Conservation (phyloP, 2,888 invertebrate species). For the Sisyra terminalis region DNA sequence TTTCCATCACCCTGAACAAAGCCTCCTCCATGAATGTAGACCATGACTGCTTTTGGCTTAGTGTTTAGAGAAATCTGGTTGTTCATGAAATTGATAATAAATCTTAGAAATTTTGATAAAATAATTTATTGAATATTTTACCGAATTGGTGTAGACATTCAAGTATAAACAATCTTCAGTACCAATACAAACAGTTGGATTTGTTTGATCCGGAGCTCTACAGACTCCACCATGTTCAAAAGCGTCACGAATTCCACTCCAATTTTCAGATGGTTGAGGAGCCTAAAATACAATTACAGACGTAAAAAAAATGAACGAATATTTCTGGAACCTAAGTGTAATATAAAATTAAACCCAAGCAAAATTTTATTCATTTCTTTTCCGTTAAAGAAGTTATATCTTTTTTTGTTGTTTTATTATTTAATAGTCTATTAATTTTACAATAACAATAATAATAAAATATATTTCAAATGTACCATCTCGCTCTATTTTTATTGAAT, state of each 20-base stretch:
- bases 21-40: not conserved
- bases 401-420: too few relatives aligned
- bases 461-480: too few relatives aligned
- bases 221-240: not conserved
- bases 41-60: not conserved
- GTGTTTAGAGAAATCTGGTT: not conserved
- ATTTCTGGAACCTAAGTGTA: not conserved
- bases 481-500: too few relatives aligned
- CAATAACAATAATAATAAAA: too few relatives aligned
- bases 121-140: not conserved
- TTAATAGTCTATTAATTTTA: too few relatives aligned
- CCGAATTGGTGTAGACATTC: not conserved
- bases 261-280: not conserved
- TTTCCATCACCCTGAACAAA: not conserved
- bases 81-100: not conserved
- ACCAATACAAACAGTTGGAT: not conserved
- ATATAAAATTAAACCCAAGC: not conserved
- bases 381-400: too few relatives aligned
- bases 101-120: not conserved
- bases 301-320: not conserved
- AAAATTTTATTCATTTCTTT: not conserved
- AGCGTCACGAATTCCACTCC: not conserved
- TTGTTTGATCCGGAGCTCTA: too few relatives aligned
- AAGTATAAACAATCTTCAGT: slow-evolving; percentile 1
- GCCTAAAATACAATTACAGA: not conserved